Conservation (phyloP, 2,888 invertebrate genomes). For the Cryptus armator region DNA sequence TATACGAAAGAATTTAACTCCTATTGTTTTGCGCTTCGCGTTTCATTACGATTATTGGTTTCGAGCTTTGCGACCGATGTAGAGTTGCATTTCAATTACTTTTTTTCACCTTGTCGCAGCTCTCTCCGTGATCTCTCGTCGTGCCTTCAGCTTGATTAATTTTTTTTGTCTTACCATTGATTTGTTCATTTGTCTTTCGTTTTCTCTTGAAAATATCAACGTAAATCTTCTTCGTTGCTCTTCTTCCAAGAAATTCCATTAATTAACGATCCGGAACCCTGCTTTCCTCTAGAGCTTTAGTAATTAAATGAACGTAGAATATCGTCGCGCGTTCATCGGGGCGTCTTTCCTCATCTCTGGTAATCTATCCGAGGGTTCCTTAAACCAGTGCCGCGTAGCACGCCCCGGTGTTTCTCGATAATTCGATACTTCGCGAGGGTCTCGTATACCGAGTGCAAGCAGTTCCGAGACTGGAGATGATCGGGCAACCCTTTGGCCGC, state of each 20-base stretch:
- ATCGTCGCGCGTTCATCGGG: background rate
- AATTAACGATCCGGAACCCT: constrained; percentile 13
- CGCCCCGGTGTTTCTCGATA: background rate
- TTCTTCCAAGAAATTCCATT: constrained; percentile 25
- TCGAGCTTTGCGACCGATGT: too few relatives aligned
- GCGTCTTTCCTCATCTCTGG: background rate
- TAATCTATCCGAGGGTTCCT: background rate
- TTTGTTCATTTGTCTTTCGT: too few relatives aligned
- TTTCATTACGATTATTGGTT: too few relatives aligned
- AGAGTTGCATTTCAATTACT: too few relatives aligned
- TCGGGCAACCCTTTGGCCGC: background rate
- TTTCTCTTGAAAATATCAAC: too few relatives aligned
- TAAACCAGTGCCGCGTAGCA: background rate
- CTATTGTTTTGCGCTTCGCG: too few relatives aligned
- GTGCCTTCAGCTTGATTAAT: too few relatives aligned
- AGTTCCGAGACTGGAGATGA: constrained; percentile 25
- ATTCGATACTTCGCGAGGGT: constrained; percentile 33
- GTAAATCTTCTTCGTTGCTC: background rate
- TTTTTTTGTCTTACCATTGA: too few relatives aligned
- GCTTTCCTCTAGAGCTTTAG: constrained; percentile 13
- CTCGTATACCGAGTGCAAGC: background rate
- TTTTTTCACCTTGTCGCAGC: too few relatives aligned
- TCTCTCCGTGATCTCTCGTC: too few relatives aligned
- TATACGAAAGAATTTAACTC: too few relatives aligned
- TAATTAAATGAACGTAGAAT: constrained; percentile 36